phyloP scores from a whole-genome alignment of 2,888 invertebrate species.

The Acheta domesticus region DNA sequence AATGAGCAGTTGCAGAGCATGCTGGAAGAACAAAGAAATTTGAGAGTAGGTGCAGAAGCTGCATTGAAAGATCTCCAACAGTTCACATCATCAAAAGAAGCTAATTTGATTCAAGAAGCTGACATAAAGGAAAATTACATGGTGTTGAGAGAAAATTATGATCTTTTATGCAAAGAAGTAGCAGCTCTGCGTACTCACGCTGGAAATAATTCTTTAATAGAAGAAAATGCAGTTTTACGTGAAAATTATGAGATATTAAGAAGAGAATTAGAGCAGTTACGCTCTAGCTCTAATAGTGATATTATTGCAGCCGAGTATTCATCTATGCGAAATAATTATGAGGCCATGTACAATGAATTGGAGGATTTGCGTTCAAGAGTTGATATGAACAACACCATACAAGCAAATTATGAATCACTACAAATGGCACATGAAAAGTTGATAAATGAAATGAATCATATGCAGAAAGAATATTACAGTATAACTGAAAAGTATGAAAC shows the following conservation, averaged over 20 bases:
- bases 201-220: neutral
- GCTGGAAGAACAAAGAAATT: conserved; percentile 53
- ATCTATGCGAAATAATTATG: neutral
- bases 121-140: neutral
- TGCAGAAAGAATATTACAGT: conserved; percentile 49
- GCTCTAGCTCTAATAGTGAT: conserved; percentile 26
- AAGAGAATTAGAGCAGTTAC: conserved; percentile 48
- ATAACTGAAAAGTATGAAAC: conserved; percentile 41
- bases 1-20: conserved; percentile 58
- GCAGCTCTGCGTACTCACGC: neutral
- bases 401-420: conserved; percentile 30
- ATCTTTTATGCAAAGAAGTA: neutral
- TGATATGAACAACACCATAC: conserved; percentile 24
- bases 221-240: conserved; percentile 25
- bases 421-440: conserved; percentile 44
- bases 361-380: conserved; percentile 39
- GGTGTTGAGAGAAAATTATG: neutral
- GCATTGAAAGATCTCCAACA: conserved; percentile 24
- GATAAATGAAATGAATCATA: conserved; percentile 52
- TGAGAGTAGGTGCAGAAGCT: conserved; percentile 45
- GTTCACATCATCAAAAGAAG: neutral
- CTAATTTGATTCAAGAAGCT: neutral
- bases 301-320: neutral
- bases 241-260: conserved; percentile 52
- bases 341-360: conserved; percentile 41